Percentiles rank a stretch among this genome's conserved stretches.
Evolutionary conservation across 1,140 invertebrate species (phyloP).

Genomic region (Physella acuta): DNA sequence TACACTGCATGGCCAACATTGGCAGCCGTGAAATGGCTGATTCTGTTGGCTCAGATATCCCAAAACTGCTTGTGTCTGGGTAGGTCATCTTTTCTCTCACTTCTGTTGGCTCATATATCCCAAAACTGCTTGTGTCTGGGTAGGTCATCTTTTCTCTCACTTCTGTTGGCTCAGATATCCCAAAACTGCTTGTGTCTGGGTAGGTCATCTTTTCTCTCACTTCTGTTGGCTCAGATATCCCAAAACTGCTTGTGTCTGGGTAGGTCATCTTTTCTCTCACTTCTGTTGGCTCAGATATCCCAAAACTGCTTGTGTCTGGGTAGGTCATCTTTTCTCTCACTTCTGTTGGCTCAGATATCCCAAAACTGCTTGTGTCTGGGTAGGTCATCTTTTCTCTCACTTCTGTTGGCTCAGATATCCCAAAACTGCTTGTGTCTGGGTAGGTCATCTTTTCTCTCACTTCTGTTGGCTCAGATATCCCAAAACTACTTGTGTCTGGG

Average conservation of each 20-base stretch:
- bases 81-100: no score
- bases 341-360: conserved; percentile 96
- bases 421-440: conserved; percentile 95
- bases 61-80: conserved; percentile 96
- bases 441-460: no score
- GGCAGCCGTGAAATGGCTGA: conserved; percentile 99
- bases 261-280: no score
- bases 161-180: conserved; percentile 96
- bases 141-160: no score
- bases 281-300: conserved; percentile 96
- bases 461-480: conserved; percentile 96
- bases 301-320: conserved; percentile 95
- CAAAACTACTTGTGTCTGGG: conserved; percentile 95
- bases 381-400: no score
- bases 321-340: no score
- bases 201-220: no score
- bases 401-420: conserved; percentile 96
- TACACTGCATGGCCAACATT: conserved; percentile 99
- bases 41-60: conserved; percentile 96
- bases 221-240: conserved; percentile 96
- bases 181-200: conserved; percentile 95
- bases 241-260: conserved; percentile 95
- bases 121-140: background rate
- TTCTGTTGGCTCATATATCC: background rate
- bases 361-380: conserved; percentile 95